These are phyloP conservation scores for Clistopyga incitator DNA, from an alignment of 2,888 invertebrate species.

Conservation along the genomic window DNA sequence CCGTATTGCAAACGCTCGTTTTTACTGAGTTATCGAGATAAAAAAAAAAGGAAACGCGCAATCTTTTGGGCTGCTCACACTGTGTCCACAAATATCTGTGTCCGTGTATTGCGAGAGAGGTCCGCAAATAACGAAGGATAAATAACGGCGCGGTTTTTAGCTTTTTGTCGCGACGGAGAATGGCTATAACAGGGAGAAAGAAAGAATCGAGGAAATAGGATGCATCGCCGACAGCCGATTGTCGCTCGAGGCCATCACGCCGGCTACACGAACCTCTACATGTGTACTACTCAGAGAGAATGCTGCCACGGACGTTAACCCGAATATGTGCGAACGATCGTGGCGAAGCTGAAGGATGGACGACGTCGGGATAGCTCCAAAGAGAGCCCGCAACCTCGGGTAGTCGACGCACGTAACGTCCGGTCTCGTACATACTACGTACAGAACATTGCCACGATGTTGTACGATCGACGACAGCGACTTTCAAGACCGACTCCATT, in stretches of 20 bases:
- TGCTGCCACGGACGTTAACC: constrained; percentile 65
- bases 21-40: constrained; percentile 1
- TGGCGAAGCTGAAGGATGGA: constrained; percentile 50
- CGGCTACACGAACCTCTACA: background rate
- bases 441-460: background rate
- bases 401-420: constrained; percentile 69
- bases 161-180: constrained; percentile 35
- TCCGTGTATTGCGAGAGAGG: background rate
- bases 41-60: constrained; percentile 4
- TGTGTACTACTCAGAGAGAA: constrained; percentile 18
- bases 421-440: constrained; percentile 55
- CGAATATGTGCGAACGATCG: constrained; percentile 69
- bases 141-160: constrained; percentile 37
- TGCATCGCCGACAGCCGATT: constrained; percentile 39
- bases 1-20: background rate
- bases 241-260: constrained; percentile 7
- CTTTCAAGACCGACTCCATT: constrained; percentile 35
- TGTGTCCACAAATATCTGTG: background rate
- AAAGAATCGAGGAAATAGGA: constrained; percentile 30
- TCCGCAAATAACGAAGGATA: constrained; percentile 21
- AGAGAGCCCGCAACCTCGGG: constrained; percentile 38
- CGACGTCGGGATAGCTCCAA: constrained; percentile 34
- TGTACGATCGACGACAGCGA: constrained; percentile 26
- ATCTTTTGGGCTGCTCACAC: background rate
- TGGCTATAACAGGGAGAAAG: constrained; percentile 11